phyloP scores from a whole-genome alignment of 2,888 invertebrate genomes.

The Therioaphis trifolii region DNA sequence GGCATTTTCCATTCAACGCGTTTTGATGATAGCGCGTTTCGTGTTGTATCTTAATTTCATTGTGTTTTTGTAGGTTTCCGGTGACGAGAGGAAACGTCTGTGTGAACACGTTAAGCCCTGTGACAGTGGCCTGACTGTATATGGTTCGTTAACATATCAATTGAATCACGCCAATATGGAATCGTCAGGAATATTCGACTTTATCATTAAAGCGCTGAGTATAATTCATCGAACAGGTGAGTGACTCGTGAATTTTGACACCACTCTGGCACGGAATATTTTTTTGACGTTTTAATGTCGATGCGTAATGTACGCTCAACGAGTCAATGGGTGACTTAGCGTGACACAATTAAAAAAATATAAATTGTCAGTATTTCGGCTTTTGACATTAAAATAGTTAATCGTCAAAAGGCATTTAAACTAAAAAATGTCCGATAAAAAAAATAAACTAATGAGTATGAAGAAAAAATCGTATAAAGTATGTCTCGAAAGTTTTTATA shows the following conservation, averaged over 20 bases:
- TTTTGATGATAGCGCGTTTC: too few relatives aligned
- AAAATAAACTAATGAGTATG: not conserved
- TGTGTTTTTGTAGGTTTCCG: slow-evolving; percentile 74
- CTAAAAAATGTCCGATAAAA: not conserved
- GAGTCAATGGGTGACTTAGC: too few relatives aligned
- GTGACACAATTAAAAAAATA: too few relatives aligned
- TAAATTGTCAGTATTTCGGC: too few relatives aligned
- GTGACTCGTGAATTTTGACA: slow-evolving; percentile 66
- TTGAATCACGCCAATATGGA: slow-evolving; percentile 83
- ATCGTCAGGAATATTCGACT: slow-evolving; percentile 79
- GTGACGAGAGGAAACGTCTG: slow-evolving; percentile 78
- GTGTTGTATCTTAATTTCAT: not conserved
- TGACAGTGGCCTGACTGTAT: slow-evolving; percentile 72
- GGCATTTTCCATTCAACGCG: too few relatives aligned
- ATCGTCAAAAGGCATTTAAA: not conserved
- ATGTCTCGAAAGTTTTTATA: not conserved
- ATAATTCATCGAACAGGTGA: slow-evolving; percentile 81
- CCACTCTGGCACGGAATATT: too few relatives aligned
- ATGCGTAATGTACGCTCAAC: too few relatives aligned
- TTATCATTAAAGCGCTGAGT: slow-evolving; percentile 77
- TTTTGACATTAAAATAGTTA: not conserved
- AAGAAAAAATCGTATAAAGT: not conserved
- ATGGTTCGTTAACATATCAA: slow-evolving; percentile 83
- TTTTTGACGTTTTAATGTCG: too few relatives aligned
- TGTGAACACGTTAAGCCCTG: slow-evolving; percentile 75